Evolutionary conservation across 2,113 vertebrate species (phyloP).

Genomic region (Dipodomys stephensi): DNA sequence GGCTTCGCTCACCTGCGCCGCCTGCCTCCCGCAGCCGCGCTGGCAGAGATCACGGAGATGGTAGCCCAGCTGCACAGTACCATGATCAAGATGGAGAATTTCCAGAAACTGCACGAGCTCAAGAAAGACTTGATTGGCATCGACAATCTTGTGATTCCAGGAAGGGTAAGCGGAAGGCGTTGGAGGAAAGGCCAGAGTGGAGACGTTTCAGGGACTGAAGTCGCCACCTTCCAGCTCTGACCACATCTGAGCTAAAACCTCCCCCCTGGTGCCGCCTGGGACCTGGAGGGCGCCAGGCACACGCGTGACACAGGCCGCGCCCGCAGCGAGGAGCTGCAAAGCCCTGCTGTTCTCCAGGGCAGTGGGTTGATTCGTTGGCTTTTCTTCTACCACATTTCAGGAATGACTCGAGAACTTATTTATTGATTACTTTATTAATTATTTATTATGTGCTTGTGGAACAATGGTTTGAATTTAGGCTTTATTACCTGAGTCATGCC

Average conservation of each 20-base stretch:
- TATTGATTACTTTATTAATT: too few relatives aligned
- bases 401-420: too few relatives aligned
- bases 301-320: too few relatives aligned
- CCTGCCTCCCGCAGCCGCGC: constrained; percentile 88
- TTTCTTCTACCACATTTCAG: too few relatives aligned
- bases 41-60: constrained; percentile 96
- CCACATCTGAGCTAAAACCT: neutral
- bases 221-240: neutral
- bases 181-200: neutral
- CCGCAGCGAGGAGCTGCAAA: too few relatives aligned
- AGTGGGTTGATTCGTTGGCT: neutral
- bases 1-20: too few relatives aligned
- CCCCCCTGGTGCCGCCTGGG: neutral
- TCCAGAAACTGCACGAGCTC: constrained; percentile 97
- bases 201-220: neutral
- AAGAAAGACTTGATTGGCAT: constrained; percentile 97
- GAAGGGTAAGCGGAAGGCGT: constrained; percentile 89
- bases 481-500: too few relatives aligned
- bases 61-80: constrained; percentile 93
- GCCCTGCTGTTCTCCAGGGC: neutral
- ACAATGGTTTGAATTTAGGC: too few relatives aligned
- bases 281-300: too few relatives aligned
- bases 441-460: too few relatives aligned
- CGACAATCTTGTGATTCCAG: constrained; percentile 93
- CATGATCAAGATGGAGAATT: constrained; percentile 98